phyloP scores from a whole-genome alignment of 2,113 vertebrate genomes.

The Rhynchopsitta pachyrhyncha region DNA sequence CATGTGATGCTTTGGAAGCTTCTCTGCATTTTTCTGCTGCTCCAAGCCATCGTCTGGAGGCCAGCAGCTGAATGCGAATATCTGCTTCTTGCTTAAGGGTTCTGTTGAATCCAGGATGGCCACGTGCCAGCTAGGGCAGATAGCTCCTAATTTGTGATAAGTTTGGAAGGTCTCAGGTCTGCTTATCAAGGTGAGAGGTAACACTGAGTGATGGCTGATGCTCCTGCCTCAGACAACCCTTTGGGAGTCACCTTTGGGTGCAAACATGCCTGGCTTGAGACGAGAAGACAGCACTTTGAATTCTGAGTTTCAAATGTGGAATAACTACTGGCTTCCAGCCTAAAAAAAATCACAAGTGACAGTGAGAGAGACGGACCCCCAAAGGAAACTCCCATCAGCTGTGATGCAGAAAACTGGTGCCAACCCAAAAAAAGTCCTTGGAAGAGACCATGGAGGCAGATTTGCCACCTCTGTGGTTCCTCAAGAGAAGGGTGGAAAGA shows the following conservation, averaged over 20 bases:
- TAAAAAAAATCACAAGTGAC: background rate
- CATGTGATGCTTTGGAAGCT: constrained; percentile 55
- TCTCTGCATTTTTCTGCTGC: constrained; percentile 26
- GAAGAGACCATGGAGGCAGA: background rate
- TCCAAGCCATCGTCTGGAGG: background rate
- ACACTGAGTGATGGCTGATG: background rate
- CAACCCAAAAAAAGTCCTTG: background rate
- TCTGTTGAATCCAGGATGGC: background rate
- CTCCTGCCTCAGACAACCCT: background rate
- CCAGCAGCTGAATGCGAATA: background rate
- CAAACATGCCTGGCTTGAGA: background rate
- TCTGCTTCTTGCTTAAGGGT: constrained; percentile 20
- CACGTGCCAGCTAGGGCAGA: background rate
- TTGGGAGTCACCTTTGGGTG: background rate
- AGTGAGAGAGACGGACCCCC: background rate
- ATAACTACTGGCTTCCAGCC: background rate
- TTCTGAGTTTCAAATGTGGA: background rate
- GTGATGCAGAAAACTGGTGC: background rate
- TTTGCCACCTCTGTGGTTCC: background rate
- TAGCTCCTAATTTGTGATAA: background rate
- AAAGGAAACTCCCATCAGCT: background rate
- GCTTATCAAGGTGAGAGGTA: background rate
- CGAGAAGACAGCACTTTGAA: background rate
- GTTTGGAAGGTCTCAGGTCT: background rate
- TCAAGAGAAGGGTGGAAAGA: background rate